Percentiles rank a stretch among this genome's conserved stretches.
These are phyloP conservation scores for Dromococcyx pavoninus DNA, from an alignment of 2,797 vertebrate species.

Conservation along the genomic window DNA sequence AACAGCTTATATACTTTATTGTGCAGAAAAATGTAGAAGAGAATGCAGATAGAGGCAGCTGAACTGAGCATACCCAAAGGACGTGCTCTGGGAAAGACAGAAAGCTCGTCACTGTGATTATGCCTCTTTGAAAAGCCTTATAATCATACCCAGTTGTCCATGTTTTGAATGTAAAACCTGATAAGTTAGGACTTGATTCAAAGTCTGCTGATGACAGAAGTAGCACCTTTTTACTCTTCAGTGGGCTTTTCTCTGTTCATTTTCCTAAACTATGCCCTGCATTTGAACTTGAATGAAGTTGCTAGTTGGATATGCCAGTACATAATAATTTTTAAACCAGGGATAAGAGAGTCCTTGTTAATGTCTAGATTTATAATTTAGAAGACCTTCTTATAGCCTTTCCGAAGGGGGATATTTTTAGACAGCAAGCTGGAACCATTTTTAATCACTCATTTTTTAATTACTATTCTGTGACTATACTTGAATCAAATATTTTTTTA, in stretches of 20 bases:
- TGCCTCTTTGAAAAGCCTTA: not conserved
- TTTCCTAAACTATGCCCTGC: not conserved
- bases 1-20: not conserved
- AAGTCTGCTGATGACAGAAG: not conserved
- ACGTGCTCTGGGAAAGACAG: not conserved
- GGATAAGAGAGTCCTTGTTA: not conserved
- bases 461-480: not conserved
- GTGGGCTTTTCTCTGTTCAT: not conserved
- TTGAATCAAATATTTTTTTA: not conserved
- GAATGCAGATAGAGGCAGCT: not conserved
- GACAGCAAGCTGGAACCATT: not conserved
- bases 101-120: conserved; percentile 9
- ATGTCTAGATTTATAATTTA: not conserved
- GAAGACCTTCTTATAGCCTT: not conserved
- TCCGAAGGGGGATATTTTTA: not conserved
- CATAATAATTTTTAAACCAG: not conserved
- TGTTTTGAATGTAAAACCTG: conserved; percentile 3
- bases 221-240: not conserved
- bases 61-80: not conserved
- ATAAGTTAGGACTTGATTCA: not conserved
- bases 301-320: not conserved
- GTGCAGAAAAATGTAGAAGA: not conserved
- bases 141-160: not conserved
- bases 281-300: not conserved
- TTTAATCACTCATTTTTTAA: not conserved